These are phyloP conservation scores for Stichopus chloronotus DNA, from an alignment of 35 echinoderm and acorn worm genomes.

Conservation along the genomic window DNA sequence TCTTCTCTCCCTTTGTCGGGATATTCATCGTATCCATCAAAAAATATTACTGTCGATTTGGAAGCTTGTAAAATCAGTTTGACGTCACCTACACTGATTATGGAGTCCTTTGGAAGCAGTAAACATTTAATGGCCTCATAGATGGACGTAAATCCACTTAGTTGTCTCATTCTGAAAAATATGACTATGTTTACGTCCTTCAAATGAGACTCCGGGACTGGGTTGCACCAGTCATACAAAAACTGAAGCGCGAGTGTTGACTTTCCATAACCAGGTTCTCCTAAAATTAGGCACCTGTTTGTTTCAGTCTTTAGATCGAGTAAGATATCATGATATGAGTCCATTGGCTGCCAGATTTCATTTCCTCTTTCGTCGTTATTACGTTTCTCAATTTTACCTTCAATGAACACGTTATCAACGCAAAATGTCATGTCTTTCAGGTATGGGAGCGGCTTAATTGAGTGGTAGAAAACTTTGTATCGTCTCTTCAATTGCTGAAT, in stretches of 20 bases:
- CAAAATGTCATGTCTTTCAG: not conserved
- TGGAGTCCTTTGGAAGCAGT: not conserved
- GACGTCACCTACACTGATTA: not conserved
- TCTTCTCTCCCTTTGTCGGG: not conserved
- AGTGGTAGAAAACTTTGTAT: not conserved
- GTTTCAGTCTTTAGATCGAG: not conserved
- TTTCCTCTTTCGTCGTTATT: not conserved
- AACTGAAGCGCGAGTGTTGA: not conserved
- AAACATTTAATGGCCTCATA: not conserved
- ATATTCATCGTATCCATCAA: constrained; percentile 37
- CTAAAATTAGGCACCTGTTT: not conserved
- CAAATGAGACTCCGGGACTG: not conserved
- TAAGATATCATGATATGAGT: not conserved
- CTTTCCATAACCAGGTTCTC: constrained; percentile 9
- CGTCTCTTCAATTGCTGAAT: not conserved
- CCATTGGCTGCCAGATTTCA: not conserved
- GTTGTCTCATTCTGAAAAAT: not conserved
- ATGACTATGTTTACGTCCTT: not conserved
- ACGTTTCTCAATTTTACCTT: not conserved
- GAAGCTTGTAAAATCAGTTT: not conserved
- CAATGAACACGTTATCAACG: not conserved
- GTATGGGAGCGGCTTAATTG: not conserved
- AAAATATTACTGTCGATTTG: not conserved
- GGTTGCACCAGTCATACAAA: constrained; percentile 1
- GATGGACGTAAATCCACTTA: not conserved